A percentile compares a stretch with the other conserved stretches of the same genome.
phyloP scores from a whole-genome alignment of 2,797 vertebrate species.

The Rhinichthys osculus region DNA sequence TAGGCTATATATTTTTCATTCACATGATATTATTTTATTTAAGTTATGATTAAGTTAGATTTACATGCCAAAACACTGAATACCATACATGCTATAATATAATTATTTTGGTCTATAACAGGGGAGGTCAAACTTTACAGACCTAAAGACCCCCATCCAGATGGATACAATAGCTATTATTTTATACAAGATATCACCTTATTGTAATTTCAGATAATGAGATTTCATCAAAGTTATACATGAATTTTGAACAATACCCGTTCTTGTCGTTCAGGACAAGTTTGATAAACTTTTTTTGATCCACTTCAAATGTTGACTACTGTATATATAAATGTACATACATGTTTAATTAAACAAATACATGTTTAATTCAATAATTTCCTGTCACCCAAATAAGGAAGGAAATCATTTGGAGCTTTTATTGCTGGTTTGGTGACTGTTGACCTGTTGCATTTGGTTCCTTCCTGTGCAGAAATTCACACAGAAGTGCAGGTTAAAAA shows the following conservation, averaged over 20 bases:
- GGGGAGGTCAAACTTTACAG: background rate
- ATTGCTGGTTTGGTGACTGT: background rate
- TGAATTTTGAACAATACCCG: too few species aligned
- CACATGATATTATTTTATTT: too few species aligned
- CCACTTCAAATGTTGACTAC: too few species aligned
- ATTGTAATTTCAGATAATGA: too few species aligned
- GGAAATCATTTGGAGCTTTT: slow-evolving; percentile 5
- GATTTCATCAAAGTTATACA: too few species aligned
- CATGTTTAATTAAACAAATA: background rate
- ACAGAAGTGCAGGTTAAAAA: slow-evolving; percentile 98
- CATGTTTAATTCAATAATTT: background rate
- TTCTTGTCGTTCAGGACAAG: too few species aligned
- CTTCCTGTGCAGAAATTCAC: slow-evolving; percentile 89
- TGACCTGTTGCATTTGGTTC: background rate
- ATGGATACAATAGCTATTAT: background rate
- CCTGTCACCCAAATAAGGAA: background rate
- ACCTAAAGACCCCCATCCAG: background rate
- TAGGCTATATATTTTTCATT: too few species aligned
- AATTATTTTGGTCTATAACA: background rate
- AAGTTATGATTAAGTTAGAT: background rate
- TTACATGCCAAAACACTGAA: background rate
- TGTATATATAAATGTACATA: too few species aligned
- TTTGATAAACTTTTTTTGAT: too few species aligned
- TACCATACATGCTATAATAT: too few species aligned
- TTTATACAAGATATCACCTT: too few species aligned